These are phyloP conservation scores for Acinonyx jubatus DNA, from an alignment of 2,113 vertebrate genomes.

Conservation along the genomic window DNA sequence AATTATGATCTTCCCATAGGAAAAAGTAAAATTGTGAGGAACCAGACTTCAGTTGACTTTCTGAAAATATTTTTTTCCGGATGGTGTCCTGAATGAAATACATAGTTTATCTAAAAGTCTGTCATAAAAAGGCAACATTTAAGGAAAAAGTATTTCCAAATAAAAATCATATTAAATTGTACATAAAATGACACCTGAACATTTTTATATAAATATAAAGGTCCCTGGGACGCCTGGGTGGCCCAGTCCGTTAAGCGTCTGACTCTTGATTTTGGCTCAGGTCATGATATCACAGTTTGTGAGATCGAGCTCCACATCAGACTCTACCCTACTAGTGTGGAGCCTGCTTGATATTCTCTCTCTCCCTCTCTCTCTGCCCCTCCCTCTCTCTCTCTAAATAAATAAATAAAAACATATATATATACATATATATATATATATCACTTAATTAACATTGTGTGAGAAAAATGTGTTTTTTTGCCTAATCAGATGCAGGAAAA, in stretches of 20 bases:
- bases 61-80: background rate
- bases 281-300: no score
- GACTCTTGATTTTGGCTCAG: no score
- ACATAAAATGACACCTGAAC: background rate
- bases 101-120: background rate
- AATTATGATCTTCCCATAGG: background rate
- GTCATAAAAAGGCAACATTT: background rate
- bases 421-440: background rate
- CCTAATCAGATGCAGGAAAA: background rate
- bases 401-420: no score
- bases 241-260: no score
- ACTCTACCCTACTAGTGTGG: no score
- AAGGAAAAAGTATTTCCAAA: background rate
- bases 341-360: no score
- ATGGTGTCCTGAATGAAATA: background rate
- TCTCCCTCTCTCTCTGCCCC: no score
- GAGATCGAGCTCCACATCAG: no score
- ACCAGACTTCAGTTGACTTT: background rate
- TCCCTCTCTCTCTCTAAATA: no score
- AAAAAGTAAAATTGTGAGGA: background rate
- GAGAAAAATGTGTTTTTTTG: background rate
- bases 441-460: background rate
- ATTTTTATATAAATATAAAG: background rate
- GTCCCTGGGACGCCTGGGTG: background rate
- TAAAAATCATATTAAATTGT: background rate